Evolutionary conservation across 37 sponge, comb jelly and placozoan species (phyloP).

Genomic region (Oopsacas minuta): DNA sequence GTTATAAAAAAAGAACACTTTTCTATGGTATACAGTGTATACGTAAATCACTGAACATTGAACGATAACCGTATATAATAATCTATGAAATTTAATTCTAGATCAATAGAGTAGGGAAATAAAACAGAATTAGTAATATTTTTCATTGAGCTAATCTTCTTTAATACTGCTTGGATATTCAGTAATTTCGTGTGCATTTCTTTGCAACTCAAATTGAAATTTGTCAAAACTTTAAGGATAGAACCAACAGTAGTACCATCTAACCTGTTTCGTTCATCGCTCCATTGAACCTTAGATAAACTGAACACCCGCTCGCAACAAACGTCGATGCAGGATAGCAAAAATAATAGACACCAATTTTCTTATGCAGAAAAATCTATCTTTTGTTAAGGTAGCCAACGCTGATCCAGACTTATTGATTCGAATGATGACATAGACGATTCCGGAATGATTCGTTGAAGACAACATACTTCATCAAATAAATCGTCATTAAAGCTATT

Average conservation of each 20-base stretch:
- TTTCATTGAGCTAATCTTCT: neutral
- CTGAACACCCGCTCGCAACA: neutral
- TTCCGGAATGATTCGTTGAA: neutral
- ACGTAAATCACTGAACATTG: no score
- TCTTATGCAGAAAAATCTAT: neutral
- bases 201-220: neutral
- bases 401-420: no score
- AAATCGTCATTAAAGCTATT: neutral
- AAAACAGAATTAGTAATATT: neutral
- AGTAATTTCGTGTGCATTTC: neutral
- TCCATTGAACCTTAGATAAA: no score
- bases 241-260: neutral
- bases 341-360: neutral
- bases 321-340: neutral
- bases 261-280: no score
- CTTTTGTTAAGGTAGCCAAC: no score
- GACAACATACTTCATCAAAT: no score
- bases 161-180: neutral
- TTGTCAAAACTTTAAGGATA: neutral
- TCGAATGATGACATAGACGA: no score
- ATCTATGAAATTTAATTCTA: no score
- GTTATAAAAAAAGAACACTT: no score
- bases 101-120: no score
- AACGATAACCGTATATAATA: no score
- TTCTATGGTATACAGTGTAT: no score